These are phyloP conservation scores for Thecophora atra DNA, from an alignment of 2,888 invertebrate species.

Conservation along the genomic window DNA sequence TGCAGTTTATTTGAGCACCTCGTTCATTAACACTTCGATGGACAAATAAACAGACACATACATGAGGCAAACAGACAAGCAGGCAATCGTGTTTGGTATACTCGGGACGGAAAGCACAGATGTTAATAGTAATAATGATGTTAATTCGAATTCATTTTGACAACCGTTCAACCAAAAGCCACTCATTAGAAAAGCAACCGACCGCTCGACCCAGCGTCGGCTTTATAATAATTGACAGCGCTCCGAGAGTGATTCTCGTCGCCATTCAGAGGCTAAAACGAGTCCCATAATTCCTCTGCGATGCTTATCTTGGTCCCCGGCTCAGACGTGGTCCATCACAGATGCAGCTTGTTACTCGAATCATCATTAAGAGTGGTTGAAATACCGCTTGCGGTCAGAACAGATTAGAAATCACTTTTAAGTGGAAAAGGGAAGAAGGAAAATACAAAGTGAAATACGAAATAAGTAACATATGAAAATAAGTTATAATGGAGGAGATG, in stretches of 20 bases:
- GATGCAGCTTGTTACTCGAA: background rate
- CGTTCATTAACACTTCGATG: slow-evolving; percentile 13
- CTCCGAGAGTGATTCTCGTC: no score
- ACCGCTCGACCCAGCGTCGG: background rate
- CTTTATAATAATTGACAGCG: background rate
- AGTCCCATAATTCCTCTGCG: no score
- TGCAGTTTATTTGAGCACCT: background rate
- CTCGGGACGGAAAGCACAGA: no score
- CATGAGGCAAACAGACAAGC: background rate
- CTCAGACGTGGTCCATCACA: no score
- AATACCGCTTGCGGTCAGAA: slow-evolving; percentile 12
- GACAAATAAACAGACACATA: no score
- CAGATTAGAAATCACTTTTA: slow-evolving; percentile 27
- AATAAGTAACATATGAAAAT: no score
- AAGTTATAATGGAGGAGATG: no score
- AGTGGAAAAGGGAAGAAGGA: background rate
- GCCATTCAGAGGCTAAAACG: no score
- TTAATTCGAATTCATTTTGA: slow-evolving; percentile 25
- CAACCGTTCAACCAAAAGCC: slow-evolving; percentile 26
- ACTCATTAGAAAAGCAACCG: slow-evolving; percentile 20
- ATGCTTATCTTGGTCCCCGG: no score
- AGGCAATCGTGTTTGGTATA: no score
- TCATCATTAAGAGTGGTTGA: background rate
- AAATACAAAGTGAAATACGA: background rate
- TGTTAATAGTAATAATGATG: background rate